Evolutionary conservation across 1,140 invertebrate genomes (phyloP).

Genomic region (Drosophila guanche): DNA sequence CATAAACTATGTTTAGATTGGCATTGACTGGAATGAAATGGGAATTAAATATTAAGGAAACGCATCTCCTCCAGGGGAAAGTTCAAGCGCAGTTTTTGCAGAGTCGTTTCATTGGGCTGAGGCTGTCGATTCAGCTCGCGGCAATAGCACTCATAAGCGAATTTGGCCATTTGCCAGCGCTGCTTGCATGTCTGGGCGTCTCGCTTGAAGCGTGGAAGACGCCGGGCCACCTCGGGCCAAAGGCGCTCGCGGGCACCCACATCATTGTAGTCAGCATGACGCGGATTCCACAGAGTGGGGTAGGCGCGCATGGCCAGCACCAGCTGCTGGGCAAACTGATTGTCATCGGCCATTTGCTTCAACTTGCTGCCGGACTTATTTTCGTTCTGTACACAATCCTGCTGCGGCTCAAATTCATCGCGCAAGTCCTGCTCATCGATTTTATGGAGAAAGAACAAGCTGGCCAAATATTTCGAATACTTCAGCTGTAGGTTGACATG

Average conservation of each 20-base stretch:
- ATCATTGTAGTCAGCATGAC: slow-evolving; percentile 69
- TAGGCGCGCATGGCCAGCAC: slow-evolving; percentile 60
- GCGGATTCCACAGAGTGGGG: slow-evolving; percentile 69
- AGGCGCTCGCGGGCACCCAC: slow-evolving; percentile 61
- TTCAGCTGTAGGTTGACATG: slow-evolving; percentile 74
- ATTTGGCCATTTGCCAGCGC: slow-evolving; percentile 79
- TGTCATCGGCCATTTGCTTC: slow-evolving; percentile 76
- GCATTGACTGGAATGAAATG: slow-evolving; percentile 19
- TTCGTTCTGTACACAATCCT: slow-evolving; percentile 47
- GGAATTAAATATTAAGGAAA: slow-evolving; percentile 55
- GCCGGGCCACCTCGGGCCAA: slow-evolving; percentile 66
- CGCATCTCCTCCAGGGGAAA: slow-evolving; percentile 77
- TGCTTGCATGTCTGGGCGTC: slow-evolving; percentile 63
- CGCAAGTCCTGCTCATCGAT: slow-evolving; percentile 77
- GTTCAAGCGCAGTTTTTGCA: slow-evolving; percentile 63
- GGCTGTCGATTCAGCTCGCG: slow-evolving; percentile 61
- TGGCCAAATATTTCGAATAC: slow-evolving; percentile 78
- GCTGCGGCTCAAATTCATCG: slow-evolving; percentile 70
- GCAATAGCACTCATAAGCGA: slow-evolving; percentile 71
- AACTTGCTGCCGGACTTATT: slow-evolving; percentile 33
- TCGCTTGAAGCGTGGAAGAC: slow-evolving; percentile 65
- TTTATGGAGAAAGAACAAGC: slow-evolving; percentile 75
- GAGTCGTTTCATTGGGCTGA: slow-evolving; percentile 53
- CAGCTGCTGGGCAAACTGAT: slow-evolving; percentile 66
- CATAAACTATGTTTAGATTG: slow-evolving; percentile 3